Base-by-base conservation (phyloP, 2,113 vertebrate species). In the Diglossa brunneiventris region DNA sequence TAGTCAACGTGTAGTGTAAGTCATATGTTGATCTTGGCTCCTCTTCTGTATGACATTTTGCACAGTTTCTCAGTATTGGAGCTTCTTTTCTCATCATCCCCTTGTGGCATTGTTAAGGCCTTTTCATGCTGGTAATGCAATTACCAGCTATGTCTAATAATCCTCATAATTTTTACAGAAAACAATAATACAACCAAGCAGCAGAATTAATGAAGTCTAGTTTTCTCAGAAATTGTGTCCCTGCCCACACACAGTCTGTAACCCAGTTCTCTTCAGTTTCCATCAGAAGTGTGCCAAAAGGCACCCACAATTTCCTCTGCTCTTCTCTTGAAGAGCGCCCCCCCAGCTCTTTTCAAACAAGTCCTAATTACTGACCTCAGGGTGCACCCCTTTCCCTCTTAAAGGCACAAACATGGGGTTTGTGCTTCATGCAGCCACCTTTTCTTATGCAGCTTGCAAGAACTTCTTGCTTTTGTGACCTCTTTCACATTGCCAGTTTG, bases 211-310 rank as follows among this genome's bases (percentile, higher is more conserved):
- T 1, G 2, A 80, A 88, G 37, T 91, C 53, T 95, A 17, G 41
- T 76, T 95, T 90, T 66, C 53, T 90, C 87, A 88, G 78, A 90
- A 94, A 90, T 58, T 69, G 31, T 69, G 28, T 90, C n/a, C 31
- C 75, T 3, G 6, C 90, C 93, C 84, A 91, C 90, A 81, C 83
- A 83, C 79, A 82, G 41, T 69, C 88, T 92, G 70, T 90, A 92
- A 93, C 66, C 46, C 75, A 77, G 37, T 95, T 91, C 61, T 92
- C 39, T 39, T 68, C 55, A 53, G 59, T 91, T 92, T 92, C 50
- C 20, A 62, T 90, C 73, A 1, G 27, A 88, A 93, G 6, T 9
- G 19, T 91, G 67, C 82, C 53, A 80, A 93, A 85, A 96, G 27
- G 0, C 82, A 69, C 41, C 13, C 4, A 0, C 46, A 27, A 18